A percentile compares a stretch with the other conserved stretches of the same genome.
These are phyloP conservation scores for Scrobipalpa atriplicella DNA, from an alignment of 2,888 invertebrate species.

Conservation along the genomic window DNA sequence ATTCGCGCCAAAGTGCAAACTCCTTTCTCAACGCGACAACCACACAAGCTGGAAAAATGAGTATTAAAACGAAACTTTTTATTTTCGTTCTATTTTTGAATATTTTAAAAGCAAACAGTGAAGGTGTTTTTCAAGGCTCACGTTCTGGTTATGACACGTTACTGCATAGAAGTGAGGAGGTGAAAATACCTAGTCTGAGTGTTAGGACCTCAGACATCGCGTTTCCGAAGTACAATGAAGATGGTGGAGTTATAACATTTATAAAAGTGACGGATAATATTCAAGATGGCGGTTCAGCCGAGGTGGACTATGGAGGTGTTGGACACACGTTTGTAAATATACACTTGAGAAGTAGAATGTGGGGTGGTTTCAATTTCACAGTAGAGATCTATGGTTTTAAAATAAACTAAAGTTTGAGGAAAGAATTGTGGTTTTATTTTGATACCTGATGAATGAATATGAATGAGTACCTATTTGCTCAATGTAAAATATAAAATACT, in stretches of 20 bases:
- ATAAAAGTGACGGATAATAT: constrained; percentile 43
- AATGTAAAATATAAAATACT: too few species aligned
- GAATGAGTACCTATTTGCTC: too few species aligned
- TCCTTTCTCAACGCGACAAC: not conserved
- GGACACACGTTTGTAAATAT: constrained; percentile 48
- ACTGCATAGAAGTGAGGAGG: constrained; percentile 45
- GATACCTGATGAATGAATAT: not conserved
- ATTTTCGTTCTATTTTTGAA: constrained; percentile 24
- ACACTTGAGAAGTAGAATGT: constrained; percentile 49
- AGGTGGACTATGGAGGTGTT: constrained; percentile 51
- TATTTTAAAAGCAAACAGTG: constrained; percentile 31
- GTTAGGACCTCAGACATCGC: constrained; percentile 45
- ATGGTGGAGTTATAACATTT: constrained; percentile 43
- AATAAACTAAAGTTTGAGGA: constrained; percentile 6
- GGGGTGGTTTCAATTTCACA: constrained; percentile 52
- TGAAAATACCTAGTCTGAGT: constrained; percentile 42
- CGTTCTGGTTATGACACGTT: constrained; percentile 39
- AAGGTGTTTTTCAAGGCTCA: constrained; percentile 41
- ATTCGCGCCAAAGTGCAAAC: not conserved
- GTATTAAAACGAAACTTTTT: not conserved
- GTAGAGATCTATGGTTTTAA: constrained; percentile 49
- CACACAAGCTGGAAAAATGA: not conserved
- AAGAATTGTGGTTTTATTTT: constrained; percentile 5
- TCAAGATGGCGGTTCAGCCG: constrained; percentile 42
- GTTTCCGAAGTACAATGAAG: constrained; percentile 50